Conservation (phyloP, 2,797 vertebrate species). For the Aphelocoma californica region DNA sequence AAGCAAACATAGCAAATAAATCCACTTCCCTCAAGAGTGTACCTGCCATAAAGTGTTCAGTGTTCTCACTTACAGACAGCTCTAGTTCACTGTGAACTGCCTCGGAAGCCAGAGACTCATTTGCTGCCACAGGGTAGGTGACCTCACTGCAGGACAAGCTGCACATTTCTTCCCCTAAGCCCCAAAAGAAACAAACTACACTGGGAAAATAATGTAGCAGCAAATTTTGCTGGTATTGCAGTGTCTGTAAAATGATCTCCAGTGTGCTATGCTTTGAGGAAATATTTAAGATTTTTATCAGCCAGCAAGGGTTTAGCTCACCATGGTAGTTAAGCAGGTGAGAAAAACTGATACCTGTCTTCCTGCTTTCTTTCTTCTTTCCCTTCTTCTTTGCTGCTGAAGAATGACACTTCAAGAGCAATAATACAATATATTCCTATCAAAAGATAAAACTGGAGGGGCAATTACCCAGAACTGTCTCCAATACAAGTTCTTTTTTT, state of each 20-base stretch:
- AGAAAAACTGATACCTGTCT: not conserved
- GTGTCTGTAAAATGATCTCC: not conserved
- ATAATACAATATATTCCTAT: not conserved
- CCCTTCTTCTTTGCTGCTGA: not conserved
- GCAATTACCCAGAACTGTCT: not conserved
- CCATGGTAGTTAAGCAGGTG: not conserved
- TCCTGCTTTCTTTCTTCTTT: not conserved
- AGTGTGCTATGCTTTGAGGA: not conserved
- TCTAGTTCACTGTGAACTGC: not conserved
- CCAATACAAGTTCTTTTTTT: not conserved
- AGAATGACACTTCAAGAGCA: not conserved
- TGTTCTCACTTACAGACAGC: not conserved
- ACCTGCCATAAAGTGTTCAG: not conserved
- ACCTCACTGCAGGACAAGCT: not conserved
- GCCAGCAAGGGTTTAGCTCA: not conserved
- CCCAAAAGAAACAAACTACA: not conserved
- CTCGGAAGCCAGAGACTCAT: not conserved
- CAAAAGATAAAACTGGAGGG: not conserved
- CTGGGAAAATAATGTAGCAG: not conserved
- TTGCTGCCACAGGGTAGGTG: not conserved
- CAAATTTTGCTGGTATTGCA: not conserved
- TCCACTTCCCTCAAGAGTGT: not conserved
- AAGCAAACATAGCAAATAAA: not conserved
- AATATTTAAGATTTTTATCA: not conserved
- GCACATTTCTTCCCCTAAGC: not conserved